phyloP scores from a whole-genome alignment of 2,888 invertebrate genomes.

The Nebria salina region DNA sequence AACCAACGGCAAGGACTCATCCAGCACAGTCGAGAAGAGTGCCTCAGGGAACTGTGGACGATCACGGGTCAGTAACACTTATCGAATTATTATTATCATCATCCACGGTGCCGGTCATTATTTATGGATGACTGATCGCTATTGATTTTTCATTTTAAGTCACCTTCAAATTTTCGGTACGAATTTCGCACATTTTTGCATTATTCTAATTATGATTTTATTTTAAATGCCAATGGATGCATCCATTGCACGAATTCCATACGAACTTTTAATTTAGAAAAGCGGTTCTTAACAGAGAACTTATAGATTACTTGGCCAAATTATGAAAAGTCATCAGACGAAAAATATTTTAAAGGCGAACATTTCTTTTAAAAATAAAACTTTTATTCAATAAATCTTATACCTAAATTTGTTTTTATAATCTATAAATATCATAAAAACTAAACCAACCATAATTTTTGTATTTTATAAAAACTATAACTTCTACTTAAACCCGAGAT shows the following conservation, averaged over 20 bases:
- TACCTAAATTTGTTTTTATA: too few relatives aligned
- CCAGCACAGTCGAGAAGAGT: constrained; percentile 72
- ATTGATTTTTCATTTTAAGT: not conserved
- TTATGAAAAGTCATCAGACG: not conserved
- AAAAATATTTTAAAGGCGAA: not conserved
- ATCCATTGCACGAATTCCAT: not conserved
- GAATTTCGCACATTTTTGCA: not conserved
- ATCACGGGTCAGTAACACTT: constrained; percentile 70
- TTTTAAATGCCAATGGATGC: not conserved
- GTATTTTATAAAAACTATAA: too few relatives aligned
- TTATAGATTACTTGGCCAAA: not conserved
- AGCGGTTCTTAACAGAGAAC: not conserved
- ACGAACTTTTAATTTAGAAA: not conserved
- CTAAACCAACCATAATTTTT: too few relatives aligned
- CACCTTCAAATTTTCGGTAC: not conserved
- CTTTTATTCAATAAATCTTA: not conserved
- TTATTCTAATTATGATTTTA: too few relatives aligned
- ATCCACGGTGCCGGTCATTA: not conserved
- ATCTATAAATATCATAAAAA: too few relatives aligned
- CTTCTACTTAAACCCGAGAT: too few relatives aligned
- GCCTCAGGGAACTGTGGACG: constrained; percentile 74
- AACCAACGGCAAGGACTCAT: constrained; percentile 65
- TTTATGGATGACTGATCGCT: not conserved
- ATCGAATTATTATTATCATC: not conserved
- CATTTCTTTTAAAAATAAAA: not conserved